These are phyloP conservation scores for Nomada ferruginata DNA, from an alignment of 2,888 invertebrate species.

Conservation along the genomic window DNA sequence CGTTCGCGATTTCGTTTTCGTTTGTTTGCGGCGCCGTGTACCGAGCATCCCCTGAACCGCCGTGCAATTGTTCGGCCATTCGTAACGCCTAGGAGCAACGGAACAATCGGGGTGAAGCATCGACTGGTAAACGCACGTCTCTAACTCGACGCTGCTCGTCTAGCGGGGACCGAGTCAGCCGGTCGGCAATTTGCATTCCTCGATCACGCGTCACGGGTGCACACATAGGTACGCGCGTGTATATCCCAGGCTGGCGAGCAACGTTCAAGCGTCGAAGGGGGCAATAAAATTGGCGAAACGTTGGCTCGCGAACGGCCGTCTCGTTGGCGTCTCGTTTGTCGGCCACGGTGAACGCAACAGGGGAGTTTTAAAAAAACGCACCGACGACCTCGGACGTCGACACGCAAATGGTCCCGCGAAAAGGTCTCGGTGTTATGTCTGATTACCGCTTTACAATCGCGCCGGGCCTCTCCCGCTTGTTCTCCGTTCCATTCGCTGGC, in stretches of 20 bases:
- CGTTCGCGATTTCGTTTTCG: background rate
- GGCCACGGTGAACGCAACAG: constrained; percentile 47
- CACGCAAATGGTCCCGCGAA: constrained; percentile 43
- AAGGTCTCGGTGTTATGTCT: constrained; percentile 56
- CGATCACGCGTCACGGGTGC: background rate
- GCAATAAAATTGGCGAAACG: constrained; percentile 26
- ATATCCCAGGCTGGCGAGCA: background rate
- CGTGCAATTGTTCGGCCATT: no score
- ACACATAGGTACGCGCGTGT: background rate
- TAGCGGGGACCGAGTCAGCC: background rate
- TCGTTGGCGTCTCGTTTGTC: constrained; percentile 4
- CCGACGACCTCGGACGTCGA: constrained; percentile 54
- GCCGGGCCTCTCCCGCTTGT: constrained; percentile 2
- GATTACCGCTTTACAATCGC: constrained; percentile 60
- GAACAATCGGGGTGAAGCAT: background rate
- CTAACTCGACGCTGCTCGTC: background rate
- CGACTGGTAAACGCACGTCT: constrained; percentile 6
- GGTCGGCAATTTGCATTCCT: constrained; percentile 11
- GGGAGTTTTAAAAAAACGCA: constrained; percentile 44
- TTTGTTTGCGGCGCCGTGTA: background rate
- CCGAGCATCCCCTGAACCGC: no score
- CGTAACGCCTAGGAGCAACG: constrained; percentile 14
- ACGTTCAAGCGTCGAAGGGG: background rate
- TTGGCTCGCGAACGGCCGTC: background rate
- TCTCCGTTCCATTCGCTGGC: background rate